Conservation (phyloP, 2,113 vertebrate species). For the Pachyramphus minor region DNA sequence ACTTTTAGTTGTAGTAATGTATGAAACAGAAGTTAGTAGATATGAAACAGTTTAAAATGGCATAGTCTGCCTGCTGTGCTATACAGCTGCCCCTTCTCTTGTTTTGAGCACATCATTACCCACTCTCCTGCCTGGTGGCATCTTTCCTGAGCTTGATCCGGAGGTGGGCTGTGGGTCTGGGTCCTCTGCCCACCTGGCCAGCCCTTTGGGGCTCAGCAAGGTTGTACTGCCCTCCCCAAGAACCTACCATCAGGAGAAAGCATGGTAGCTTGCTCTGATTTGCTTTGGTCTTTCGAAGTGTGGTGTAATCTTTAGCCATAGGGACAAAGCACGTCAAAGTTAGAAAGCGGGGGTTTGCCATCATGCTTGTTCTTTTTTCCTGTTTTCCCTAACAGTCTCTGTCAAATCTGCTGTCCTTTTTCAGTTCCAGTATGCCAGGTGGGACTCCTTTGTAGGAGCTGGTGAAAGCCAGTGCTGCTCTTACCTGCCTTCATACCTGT, state of each 20-base stretch:
- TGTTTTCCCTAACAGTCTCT: background rate
- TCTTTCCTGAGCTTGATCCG: background rate
- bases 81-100: background rate
- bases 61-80: background rate
- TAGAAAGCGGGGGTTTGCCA: background rate
- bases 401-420: background rate
- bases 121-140: background rate
- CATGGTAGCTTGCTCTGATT: background rate
- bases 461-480: background rate
- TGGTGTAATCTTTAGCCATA: background rate
- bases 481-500: background rate
- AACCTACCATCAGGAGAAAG: fast-evolving
- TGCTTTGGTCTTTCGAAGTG: background rate
- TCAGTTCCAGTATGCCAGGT: fast-evolving
- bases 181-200: background rate
- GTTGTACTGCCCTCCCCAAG: fast-evolving
- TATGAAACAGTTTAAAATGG: background rate
- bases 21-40: background rate
- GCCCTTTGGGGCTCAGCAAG: background rate
- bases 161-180: background rate
- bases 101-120: background rate
- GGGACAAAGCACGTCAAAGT: background rate
- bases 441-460: background rate
- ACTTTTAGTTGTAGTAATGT: background rate
- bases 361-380: background rate